Base-by-base conservation (phyloP, 2,113 vertebrate species). In the Octodon degus region DNA sequence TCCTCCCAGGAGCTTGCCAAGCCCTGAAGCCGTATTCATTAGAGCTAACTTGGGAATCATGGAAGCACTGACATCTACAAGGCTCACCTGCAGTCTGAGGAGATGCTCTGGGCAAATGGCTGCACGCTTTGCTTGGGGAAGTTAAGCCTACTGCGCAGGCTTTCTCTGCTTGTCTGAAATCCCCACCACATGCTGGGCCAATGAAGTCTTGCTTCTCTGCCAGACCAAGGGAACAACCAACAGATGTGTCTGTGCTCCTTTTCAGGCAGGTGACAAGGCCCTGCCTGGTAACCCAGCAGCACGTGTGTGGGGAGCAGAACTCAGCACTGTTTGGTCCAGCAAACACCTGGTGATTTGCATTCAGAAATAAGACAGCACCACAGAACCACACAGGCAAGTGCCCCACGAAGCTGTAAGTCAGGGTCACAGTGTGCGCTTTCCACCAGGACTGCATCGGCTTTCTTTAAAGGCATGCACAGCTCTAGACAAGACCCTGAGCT, bases 1-100 rank as follows among this genome's bases (percentile, higher is more conserved):
- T 98, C 91, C 97, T 97, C 96, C 97, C 87, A 92, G 97, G 97
- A 98, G 96, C 62, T 94, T 62, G 93, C 97, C 90, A 96, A 93
- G 94, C 72, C 91, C 81, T 84, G 97, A 97, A 97, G 95, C 67
- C 91, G 95, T 97, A 97, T 97, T 97, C 97, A 97, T 97, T 95
- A 96, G 96, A 96, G 94, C 96, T 97, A 97, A 96, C 97, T 94
- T 97, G 94, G 92, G 90, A 77, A 97, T 97, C 89, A 91, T 62
- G 79, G 97, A 97, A 97, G 89, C 95, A 65, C 90, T 94, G 94
- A 92, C 97, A 97, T 84, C 98, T 97, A 96, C 97, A 97, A 84
- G 5, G 9, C 37, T 14, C 13, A 76, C 72, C 24, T 47, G n/a
- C 96, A 95, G 97, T 84, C 47, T 91, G 91, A 95, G 88, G 90